These are phyloP conservation scores for Pitta sordida DNA, from an alignment of 2,113 vertebrate species.

Conservation along the genomic window DNA sequence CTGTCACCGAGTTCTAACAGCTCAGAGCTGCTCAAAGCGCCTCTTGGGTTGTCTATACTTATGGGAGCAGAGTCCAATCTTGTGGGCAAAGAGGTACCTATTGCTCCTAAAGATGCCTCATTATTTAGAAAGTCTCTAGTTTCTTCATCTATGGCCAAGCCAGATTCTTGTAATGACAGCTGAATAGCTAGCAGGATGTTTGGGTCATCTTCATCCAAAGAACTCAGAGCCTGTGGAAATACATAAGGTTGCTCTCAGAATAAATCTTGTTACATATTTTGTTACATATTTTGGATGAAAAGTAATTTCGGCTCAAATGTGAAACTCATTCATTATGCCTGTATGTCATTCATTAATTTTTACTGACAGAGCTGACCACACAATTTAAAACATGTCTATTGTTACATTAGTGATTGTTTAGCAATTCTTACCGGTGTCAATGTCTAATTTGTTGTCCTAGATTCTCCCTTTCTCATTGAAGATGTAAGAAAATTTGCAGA, in stretches of 20 bases:
- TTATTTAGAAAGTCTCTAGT: slow-evolving; percentile 81
- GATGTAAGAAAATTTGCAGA: slow-evolving; percentile 17
- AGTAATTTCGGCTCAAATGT: background rate
- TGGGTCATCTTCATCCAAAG: slow-evolving; percentile 95
- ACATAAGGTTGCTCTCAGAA: slow-evolving; percentile 27
- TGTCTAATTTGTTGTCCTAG: background rate
- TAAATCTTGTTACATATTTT: background rate
- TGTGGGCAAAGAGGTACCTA: slow-evolving; percentile 94
- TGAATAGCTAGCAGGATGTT: slow-evolving; percentile 97
- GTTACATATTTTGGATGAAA: background rate
- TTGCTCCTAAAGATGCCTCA: slow-evolving; percentile 88
- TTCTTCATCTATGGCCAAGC: slow-evolving; percentile 77
- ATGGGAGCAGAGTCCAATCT: slow-evolving; percentile 81
- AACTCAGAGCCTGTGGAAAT: slow-evolving; percentile 83
- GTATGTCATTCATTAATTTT: background rate
- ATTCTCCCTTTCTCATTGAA: background rate
- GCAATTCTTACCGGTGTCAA: background rate
- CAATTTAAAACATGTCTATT: background rate
- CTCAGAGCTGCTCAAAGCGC: slow-evolving; percentile 91
- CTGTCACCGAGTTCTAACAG: slow-evolving; percentile 90
- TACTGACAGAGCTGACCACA: background rate
- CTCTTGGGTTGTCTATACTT: slow-evolving; percentile 79
- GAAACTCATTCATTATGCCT: background rate
- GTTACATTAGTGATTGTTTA: background rate
- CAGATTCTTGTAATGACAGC: slow-evolving; percentile 94